These are phyloP conservation scores for Acrobasis suavella DNA, from an alignment of 2,888 invertebrate genomes.

Conservation along the genomic window DNA sequence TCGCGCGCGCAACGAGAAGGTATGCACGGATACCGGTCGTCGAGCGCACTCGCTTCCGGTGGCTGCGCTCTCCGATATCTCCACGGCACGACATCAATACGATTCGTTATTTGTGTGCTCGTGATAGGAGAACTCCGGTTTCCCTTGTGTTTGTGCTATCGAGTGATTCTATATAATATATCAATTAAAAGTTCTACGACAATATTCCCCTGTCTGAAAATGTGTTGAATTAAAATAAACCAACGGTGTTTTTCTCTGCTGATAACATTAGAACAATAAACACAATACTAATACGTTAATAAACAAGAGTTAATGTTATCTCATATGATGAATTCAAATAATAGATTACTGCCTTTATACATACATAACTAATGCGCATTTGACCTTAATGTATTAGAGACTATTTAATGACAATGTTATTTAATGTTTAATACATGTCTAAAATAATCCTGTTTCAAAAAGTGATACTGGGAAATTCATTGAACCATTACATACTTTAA, in stretches of 20 bases:
- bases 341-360: constrained; percentile 40
- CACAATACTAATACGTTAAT: constrained; percentile 42
- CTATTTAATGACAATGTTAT: too few relatives aligned
- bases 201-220: constrained; percentile 41
- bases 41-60: constrained; percentile 72
- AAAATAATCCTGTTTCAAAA: constrained; percentile 9
- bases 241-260: constrained; percentile 40
- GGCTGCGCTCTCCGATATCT: constrained; percentile 57
- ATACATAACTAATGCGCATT: constrained; percentile 37
- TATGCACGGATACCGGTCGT: constrained; percentile 57
- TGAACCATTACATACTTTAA: neutral
- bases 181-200: constrained; percentile 34
- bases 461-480: neutral
- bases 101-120: constrained; percentile 10
- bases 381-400: constrained; percentile 30
- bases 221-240: constrained; percentile 57
- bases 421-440: constrained; percentile 27
- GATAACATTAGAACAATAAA: constrained; percentile 46
- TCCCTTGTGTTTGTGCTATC: constrained; percentile 29
- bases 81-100: constrained; percentile 23
- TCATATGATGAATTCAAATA: constrained; percentile 43
- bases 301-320: constrained; percentile 47
- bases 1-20: constrained; percentile 81
- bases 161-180: constrained; percentile 31
- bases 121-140: constrained; percentile 31